Conservation (phyloP, 2,888 invertebrate species). For the Drosophila ustulata region DNA sequence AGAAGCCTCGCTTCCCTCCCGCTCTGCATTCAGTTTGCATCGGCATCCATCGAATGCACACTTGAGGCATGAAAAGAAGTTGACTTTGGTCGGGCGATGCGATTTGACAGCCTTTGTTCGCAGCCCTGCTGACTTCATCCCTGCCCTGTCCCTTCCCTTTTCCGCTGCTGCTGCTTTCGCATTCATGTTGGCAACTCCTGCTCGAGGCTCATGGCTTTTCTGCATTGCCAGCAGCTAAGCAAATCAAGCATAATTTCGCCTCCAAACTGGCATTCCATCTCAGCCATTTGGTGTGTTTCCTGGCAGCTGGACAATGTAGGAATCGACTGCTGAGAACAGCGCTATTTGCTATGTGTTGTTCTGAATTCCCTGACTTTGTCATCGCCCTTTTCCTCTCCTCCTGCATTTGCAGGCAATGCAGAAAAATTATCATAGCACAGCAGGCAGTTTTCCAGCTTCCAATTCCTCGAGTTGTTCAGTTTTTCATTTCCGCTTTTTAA, state of each 20-base stretch:
- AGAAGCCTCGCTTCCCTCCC: neutral
- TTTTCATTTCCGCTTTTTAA: too few species aligned
- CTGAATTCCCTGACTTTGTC: neutral
- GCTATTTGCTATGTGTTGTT: too few species aligned
- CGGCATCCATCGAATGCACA: slow-evolving; percentile 27
- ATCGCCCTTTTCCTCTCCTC: neutral
- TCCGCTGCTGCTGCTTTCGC: neutral
- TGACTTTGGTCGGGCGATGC: slow-evolving; percentile 37
- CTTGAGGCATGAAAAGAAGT: slow-evolving; percentile 54
- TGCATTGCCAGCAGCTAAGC: slow-evolving; percentile 56
- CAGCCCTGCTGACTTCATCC: neutral
- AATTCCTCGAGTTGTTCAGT: too few species aligned
- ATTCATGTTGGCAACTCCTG: neutral
- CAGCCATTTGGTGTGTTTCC: slow-evolving; percentile 9
- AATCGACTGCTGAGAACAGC: slow-evolving; percentile 10
- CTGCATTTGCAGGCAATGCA: too few species aligned
- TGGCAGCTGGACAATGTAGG: slow-evolving; percentile 38
- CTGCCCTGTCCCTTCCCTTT: neutral
- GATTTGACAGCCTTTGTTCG: slow-evolving; percentile 57
- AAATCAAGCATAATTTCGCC: slow-evolving; percentile 66
- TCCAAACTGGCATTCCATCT: slow-evolving; percentile 33
- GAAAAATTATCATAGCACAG: too few species aligned
- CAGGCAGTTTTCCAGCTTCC: too few species aligned
- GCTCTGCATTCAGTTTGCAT: slow-evolving; percentile 7
- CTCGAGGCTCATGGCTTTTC: slow-evolving; percentile 70